These are phyloP conservation scores for Anthonomus grandis DNA, from an alignment of 1,140 invertebrate species.

Conservation along the genomic window DNA sequence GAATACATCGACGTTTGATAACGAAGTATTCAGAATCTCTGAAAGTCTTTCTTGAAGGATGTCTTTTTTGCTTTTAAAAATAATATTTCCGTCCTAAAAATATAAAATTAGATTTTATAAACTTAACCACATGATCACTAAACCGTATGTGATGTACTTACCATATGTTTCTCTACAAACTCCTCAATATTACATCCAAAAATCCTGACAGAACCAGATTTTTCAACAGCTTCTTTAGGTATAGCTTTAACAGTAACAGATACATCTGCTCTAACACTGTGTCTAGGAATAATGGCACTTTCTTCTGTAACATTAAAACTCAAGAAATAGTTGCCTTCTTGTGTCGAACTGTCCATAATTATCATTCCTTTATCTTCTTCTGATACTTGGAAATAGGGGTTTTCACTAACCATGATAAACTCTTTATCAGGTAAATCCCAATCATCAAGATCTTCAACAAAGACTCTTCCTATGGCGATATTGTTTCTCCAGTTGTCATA, in stretches of 20 bases:
- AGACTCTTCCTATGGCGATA: constrained; percentile 83
- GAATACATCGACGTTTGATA: constrained; percentile 88
- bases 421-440: constrained; percentile 89
- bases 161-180: constrained; percentile 67
- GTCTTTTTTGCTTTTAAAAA: constrained; percentile 74
- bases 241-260: constrained; percentile 81
- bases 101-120: neutral
- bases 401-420: constrained; percentile 63
- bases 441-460: constrained; percentile 87
- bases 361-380: constrained; percentile 72
- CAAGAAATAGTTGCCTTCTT: constrained; percentile 65
- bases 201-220: constrained; percentile 86
- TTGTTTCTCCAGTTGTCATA: constrained; percentile 63
- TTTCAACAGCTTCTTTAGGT: constrained; percentile 83
- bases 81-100: neutral
- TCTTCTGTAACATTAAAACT: constrained; percentile 71
- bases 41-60: constrained; percentile 66
- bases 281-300: constrained; percentile 50
- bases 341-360: constrained; percentile 69
- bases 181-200: constrained; percentile 76
- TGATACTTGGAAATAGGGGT: constrained; percentile 65
- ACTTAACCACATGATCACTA: neutral
- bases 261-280: constrained; percentile 74
- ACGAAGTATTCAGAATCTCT: constrained; percentile 68
- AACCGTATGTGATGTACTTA: neutral